These are phyloP conservation scores for Epinotia bilunana DNA, from an alignment of 2,888 invertebrate genomes.

Conservation along the genomic window DNA sequence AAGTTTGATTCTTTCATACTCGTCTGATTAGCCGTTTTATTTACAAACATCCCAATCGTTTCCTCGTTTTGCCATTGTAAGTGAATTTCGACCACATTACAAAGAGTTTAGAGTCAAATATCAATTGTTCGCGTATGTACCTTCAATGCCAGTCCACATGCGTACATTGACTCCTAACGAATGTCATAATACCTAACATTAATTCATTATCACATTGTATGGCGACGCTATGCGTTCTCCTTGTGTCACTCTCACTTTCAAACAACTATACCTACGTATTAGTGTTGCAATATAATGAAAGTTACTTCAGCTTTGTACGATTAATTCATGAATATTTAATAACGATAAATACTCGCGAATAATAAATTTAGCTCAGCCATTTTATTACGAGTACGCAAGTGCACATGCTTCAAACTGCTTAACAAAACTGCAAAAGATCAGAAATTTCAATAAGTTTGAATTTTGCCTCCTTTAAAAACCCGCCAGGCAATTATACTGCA, in stretches of 20 bases:
- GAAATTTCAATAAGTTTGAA: not conserved
- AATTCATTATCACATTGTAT: conserved; percentile 28
- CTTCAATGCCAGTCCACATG: not conserved
- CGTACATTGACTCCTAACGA: conserved; percentile 25
- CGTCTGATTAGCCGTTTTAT: not conserved
- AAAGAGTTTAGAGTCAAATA: not conserved
- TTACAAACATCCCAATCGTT: conserved; percentile 11
- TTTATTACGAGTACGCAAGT: conserved; percentile 13
- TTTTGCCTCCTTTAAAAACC: too few species aligned
- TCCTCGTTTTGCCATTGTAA: not conserved
- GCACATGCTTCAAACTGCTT: too few species aligned
- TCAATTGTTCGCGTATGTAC: not conserved
- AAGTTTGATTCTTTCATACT: not conserved
- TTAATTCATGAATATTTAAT: conserved; percentile 38
- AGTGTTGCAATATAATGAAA: conserved; percentile 29
- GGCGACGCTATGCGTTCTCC: conserved; percentile 21
- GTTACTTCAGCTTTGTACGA: conserved; percentile 27
- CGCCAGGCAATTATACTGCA: too few species aligned
- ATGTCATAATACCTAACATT: conserved; percentile 27
- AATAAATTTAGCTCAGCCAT: not conserved
- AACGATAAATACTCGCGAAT: conserved; percentile 20
- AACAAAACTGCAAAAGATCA: not conserved
- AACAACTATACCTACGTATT: not conserved
- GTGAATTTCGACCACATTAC: not conserved
- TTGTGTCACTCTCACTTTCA: conserved; percentile 41